Evolutionary conservation across 2,113 vertebrate genomes (phyloP), one percentile per base, ranked within the genome.

Genomic region (Tylochromis polylepis): DNA sequence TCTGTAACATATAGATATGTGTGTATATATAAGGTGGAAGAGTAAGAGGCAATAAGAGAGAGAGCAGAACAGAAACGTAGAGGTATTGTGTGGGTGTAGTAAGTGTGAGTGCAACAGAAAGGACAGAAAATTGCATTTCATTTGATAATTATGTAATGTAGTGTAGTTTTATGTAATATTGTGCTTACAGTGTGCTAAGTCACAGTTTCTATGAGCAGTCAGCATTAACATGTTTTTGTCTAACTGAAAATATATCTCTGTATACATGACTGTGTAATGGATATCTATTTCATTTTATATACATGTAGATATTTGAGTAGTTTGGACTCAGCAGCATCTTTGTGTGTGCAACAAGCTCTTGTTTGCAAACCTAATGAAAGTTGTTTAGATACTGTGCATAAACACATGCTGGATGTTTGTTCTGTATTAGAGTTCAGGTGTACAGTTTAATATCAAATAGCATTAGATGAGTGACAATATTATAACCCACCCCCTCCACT

Each of bases 141-240:
- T 91, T 87, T 84, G 36, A 72, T 67, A 89, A 85, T 91, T 87
- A 88, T 84, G 87, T 85, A 91, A 92, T 51, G 10, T 11, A 41
- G 79, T 83, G 55, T 38, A 79, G 67, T 56, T 82, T 86, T 82
- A 22, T 84, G 22, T 81, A 80, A 86, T 82, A 49, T 41, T 79
- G 82, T 78, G 34, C 57, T 85, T 84, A 49, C 51, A 56, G 24
- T 29, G 24, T 77, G 72, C 49, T 3, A 53, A 77, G 72, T 31
- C 11, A 77, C 43, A 51, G 43, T 51, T 77, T 77, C 43, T 31
- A 51, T 51, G 27, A 29, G 43, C 70, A 9, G 72, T 77, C 6
- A 51, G 43, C 24, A 51, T 31, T 27, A 5, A 18, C 22, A 11
- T 49, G 22, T 75, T 34, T 62, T 18, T 53, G 20, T 34, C 8